Conservation (phyloP, 2,888 invertebrate genomes). For the Tachina grossa region DNA sequence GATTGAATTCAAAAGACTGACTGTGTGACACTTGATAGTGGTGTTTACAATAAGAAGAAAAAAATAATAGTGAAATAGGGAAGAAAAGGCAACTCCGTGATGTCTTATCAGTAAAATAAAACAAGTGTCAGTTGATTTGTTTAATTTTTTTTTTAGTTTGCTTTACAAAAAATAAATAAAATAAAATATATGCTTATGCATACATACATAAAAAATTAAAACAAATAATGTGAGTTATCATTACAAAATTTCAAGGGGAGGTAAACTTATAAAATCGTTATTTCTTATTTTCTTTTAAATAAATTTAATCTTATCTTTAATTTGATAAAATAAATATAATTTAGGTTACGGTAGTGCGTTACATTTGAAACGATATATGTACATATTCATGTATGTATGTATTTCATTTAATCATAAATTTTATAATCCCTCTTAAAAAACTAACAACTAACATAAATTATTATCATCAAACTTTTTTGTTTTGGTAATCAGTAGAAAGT, state of each 20-base stretch:
- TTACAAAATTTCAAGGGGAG: conserved; percentile 15
- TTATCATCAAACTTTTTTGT: conserved; percentile 24
- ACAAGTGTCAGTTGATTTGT: conserved; percentile 64
- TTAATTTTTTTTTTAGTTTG: conserved; percentile 23
- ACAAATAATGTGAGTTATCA: neutral
- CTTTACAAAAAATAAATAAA: neutral
- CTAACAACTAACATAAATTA: neutral
- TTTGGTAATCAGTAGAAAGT: conserved; percentile 28
- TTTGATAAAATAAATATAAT: conserved; percentile 49
- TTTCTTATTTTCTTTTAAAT: conserved; percentile 25
- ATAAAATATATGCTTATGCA: neutral
- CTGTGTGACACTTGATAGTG: conserved; percentile 44
- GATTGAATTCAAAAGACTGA: conserved; percentile 4
- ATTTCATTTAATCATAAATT: neutral
- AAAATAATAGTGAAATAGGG: conserved; percentile 19
- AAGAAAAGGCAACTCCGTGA: conserved; percentile 34
- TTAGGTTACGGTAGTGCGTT: conserved; percentile 19
- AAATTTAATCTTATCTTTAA: conserved; percentile 60
- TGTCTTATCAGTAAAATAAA: conserved; percentile 58
- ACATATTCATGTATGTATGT: neutral
- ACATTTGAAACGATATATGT: neutral
- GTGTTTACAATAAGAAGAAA: conserved; percentile 31
- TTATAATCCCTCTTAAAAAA: conserved; percentile 1
- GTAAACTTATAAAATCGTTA: conserved; percentile 28
- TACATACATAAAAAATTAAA: too few relatives aligned